Percentiles rank a stretch among this genome's conserved stretches.
These are phyloP conservation scores for Chrysaora quinquecirrha DNA, from an alignment of 30 jellyfish, hydroid and myxozoan genomes.

Conservation along the genomic window DNA sequence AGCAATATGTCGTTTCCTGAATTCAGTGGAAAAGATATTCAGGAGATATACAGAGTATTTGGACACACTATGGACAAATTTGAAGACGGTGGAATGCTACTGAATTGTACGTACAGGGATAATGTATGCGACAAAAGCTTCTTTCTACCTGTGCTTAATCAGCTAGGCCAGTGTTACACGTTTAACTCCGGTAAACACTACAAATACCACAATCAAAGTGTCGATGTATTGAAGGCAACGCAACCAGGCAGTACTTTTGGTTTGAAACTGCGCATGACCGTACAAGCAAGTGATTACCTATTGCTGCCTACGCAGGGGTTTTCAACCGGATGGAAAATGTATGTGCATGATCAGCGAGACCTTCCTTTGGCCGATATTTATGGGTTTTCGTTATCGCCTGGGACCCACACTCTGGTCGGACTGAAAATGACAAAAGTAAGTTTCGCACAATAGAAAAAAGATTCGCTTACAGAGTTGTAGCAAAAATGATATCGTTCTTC, in stretches of 20 bases:
- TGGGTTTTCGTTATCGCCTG: conserved; percentile 76
- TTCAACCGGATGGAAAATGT: conserved; percentile 66
- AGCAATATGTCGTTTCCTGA: conserved; percentile 16
- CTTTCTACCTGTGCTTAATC: conserved; percentile 63
- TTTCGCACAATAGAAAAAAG: too few species aligned
- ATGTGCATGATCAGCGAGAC: conserved; percentile 67
- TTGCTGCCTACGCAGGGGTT: conserved; percentile 68
- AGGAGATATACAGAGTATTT: conserved; percentile 46
- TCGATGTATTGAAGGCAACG: conserved; percentile 21
- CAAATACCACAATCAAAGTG: not conserved
- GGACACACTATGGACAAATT: conserved; percentile 62
- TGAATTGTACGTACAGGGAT: conserved; percentile 55
- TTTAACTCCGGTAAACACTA: conserved; percentile 59
- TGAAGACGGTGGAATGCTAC: conserved; percentile 66
- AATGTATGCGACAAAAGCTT: conserved; percentile 31
- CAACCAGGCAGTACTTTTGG: conserved; percentile 77
- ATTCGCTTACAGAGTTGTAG: too few species aligned
- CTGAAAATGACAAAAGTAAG: conserved; percentile 60
- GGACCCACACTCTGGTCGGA: conserved; percentile 68
- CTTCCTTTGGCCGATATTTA: conserved; percentile 66
- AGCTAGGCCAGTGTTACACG: conserved; percentile 69
- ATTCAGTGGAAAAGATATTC: conserved; percentile 5
- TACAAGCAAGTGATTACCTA: conserved; percentile 53
- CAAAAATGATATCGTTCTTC: too few species aligned
- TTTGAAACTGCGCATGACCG: conserved; percentile 41